Conservation (phyloP, 2,888 invertebrate genomes). For the Oxystoma pomonae region DNA sequence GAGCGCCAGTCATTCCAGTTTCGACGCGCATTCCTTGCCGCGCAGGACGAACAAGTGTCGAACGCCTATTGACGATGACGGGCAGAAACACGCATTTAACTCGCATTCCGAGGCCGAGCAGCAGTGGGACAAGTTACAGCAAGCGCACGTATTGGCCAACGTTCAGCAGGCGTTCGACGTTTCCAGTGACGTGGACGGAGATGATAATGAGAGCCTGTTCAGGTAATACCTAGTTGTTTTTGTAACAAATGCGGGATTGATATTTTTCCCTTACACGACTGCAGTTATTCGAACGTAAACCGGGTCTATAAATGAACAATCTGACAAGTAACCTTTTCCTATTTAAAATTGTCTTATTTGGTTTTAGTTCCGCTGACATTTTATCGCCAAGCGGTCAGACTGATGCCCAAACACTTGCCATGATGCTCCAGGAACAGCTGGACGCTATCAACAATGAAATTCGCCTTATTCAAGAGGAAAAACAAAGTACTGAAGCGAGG, state of each 20-base stretch:
- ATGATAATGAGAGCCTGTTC: constrained; percentile 75
- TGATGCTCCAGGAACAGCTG: constrained; percentile 98
- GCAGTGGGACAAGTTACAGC: constrained; percentile 96
- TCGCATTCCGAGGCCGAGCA: constrained; percentile 56
- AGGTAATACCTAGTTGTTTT: constrained; percentile 16
- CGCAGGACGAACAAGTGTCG: constrained; percentile 57
- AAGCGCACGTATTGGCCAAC: constrained; percentile 63
- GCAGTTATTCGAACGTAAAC: too few relatives aligned
- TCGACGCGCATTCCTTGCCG: constrained; percentile 71
- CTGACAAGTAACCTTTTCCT: too few relatives aligned
- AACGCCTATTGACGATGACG: constrained; percentile 59
- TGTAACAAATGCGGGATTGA: too few relatives aligned
- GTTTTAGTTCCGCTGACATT: constrained; percentile 61
- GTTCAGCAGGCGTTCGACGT: constrained; percentile 93
- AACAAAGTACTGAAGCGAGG: constrained; percentile 89
- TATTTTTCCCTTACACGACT: too few relatives aligned
- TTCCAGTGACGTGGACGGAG: constrained; percentile 75
- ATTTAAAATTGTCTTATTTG: too few relatives aligned
- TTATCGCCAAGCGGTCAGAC: constrained; percentile 64
- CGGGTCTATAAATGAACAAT: too few relatives aligned
- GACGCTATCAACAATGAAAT: constrained; percentile 99
- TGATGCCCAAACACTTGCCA: constrained; percentile 95
- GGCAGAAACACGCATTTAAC: constrained; percentile 49
- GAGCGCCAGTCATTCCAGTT: constrained; percentile 73
- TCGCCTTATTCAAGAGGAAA: constrained; percentile 56